Percentiles rank a stretch among this genome's conserved stretches.
Conservation (phyloP, 2,113 vertebrate genomes). For the Urocolius indicus region DNA sequence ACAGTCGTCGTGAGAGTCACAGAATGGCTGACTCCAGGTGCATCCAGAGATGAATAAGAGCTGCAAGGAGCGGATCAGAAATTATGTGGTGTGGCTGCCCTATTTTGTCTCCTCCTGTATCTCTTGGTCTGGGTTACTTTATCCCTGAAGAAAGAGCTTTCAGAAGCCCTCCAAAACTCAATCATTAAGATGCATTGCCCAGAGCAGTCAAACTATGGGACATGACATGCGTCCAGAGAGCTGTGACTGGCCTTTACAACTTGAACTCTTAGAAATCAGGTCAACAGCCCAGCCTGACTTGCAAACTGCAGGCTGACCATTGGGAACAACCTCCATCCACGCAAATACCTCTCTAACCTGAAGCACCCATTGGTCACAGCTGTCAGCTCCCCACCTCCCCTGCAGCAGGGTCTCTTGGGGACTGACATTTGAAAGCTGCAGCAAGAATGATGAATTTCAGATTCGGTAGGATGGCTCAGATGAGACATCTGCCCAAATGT, state of each 20-base stretch:
- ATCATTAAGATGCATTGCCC: not conserved
- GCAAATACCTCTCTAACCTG: not conserved
- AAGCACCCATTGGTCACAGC: fast-evolving
- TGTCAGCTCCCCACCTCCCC: not conserved
- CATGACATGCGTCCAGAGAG: not conserved
- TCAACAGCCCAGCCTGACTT: not conserved
- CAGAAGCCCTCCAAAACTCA: not conserved
- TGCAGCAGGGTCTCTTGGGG: not conserved
- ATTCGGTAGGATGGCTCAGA: not conserved
- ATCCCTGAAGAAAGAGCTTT: not conserved
- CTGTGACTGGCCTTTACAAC: not conserved
- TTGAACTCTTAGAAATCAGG: not conserved
- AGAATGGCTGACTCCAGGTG: not conserved
- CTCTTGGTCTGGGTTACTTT: not conserved
- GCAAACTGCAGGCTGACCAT: not conserved
- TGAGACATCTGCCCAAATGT: not conserved
- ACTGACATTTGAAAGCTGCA: not conserved
- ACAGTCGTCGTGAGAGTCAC: not conserved
- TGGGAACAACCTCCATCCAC: not conserved
- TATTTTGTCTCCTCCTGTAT: not conserved
- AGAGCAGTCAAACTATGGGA: not conserved
- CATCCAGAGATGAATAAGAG: not conserved
- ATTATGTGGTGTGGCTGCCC: not conserved
- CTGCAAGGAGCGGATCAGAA: not conserved
- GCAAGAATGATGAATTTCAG: not conserved